Evolutionary conservation across 2,113 vertebrate genomes (phyloP), one percentile per base, ranked within the genome.

Genomic region (human (Homo sapiens)): DNA sequence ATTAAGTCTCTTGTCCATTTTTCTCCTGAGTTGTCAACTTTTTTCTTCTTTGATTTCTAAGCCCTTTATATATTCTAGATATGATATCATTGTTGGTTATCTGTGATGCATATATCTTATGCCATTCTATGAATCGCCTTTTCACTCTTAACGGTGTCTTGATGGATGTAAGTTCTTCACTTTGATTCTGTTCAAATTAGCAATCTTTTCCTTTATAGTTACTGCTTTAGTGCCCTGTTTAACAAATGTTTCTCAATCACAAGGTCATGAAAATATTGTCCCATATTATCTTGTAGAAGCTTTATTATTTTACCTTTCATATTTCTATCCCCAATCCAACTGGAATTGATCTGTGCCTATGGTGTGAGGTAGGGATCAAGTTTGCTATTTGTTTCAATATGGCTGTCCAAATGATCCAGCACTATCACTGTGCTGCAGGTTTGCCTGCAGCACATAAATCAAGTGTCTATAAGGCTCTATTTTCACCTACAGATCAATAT

Each of bases 191-290:
- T 82, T 52, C 83, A 84, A 92, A 94, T 61, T 25, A 59, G 32
- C 16, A 30, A 94, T 32, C 48, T 59, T 93, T 66, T 57, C n/a
- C 35, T 45, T 82, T 57, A 83, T 1, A 73, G 12, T 68, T 83
- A 86, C 81, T 76, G 59, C 76, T 96, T 93, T 68, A 59, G 4
- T 75, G 20, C 43, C 13, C 30, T 23, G 1, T 40, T 84, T 82
- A 87, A 66, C 45, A 95, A 91, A 73, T 89, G 43, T 59, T 90
- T 94, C 79, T 90, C 48, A 64, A 78, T 64, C n/a, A 32, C 50
- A 81, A 70, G 22, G 59, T 85, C 50, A 89, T 86, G 27, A 97
- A 84, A 89, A 86, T 4, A 89, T 18, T 43, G 40, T 8, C 48
- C 72, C n/a, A 40, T 64, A 32, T 78, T 87, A 86, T 55, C 16